These are phyloP conservation scores for Equus przewalskii DNA, from an alignment of 2,113 vertebrate genomes.

Conservation along the genomic window DNA sequence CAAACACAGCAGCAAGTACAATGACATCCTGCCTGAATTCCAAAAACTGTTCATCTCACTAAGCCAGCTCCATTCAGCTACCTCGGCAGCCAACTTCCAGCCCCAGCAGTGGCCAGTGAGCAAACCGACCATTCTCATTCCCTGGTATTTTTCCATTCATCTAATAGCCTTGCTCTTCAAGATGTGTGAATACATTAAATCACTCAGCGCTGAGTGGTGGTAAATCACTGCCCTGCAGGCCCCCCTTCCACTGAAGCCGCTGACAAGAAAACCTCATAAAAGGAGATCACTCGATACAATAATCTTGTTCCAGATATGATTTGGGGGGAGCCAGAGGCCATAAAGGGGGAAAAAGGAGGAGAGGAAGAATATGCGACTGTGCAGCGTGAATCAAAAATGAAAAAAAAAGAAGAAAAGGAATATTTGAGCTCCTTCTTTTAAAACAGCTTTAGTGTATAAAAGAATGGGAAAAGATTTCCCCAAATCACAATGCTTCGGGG, in stretches of 20 bases:
- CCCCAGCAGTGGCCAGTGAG: background rate
- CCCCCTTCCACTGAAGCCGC: conserved; percentile 39
- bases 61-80: background rate
- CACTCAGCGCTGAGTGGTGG: background rate
- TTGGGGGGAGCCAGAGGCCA: background rate
- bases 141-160: conserved; percentile 9
- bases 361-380: background rate
- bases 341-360: background rate
- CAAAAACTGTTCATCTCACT: background rate
- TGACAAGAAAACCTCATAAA: conserved; percentile 69
- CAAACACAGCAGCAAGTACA: background rate
- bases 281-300: background rate
- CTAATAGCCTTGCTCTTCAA: conserved; percentile 37
- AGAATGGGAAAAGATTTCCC: background rate
- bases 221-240: conserved; percentile 58
- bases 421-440: background rate
- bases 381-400: background rate
- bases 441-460: conserved; percentile 6
- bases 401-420: background rate
- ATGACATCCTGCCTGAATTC: background rate
- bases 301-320: conserved; percentile 52
- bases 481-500: background rate
- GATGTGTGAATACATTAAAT: conserved; percentile 65
- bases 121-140: conserved; percentile 3
- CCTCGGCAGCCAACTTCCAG: background rate